A percentile compares a stretch with the other conserved stretches of the same genome.
Conservation (phyloP, 2,888 invertebrate genomes). For the Nasonia oneida region DNA sequence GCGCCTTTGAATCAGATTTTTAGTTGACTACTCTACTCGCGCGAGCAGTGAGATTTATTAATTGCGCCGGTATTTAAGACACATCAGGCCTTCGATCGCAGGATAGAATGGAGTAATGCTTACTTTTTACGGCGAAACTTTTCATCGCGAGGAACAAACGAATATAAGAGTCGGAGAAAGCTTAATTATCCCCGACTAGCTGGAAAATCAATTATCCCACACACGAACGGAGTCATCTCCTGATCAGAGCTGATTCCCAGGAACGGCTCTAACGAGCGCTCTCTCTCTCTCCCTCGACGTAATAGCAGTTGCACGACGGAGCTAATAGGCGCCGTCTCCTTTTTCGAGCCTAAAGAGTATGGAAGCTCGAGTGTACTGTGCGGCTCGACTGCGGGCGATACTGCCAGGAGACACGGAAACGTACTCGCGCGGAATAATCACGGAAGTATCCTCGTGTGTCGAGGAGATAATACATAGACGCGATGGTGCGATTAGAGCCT, state of each 20-base stretch:
- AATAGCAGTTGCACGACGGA: not conserved
- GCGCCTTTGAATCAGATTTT: conserved; percentile 46
- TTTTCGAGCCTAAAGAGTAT: conserved; percentile 7
- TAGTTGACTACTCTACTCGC: conserved; percentile 3
- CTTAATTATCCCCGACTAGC: not conserved
- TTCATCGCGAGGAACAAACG: no score
- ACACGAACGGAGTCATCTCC: not conserved
- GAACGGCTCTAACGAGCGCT: conserved; percentile 3
- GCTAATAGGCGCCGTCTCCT: conserved; percentile 15
- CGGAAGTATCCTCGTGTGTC: conserved; percentile 42
- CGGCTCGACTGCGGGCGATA: conserved; percentile 33
- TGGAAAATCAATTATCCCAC: not conserved
- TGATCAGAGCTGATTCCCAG: conserved; percentile 29
- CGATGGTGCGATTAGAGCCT: conserved; percentile 15
- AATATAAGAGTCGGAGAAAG: no score
- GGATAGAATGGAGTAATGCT: not conserved
- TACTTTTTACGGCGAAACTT: no score
- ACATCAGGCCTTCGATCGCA: not conserved
- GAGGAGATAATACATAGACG: not conserved
- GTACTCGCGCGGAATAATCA: conserved; percentile 7
- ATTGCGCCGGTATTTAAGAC: conserved; percentile 15
- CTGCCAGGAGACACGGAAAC: conserved; percentile 44
- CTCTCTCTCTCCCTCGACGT: not conserved
- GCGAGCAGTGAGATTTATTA: not conserved
- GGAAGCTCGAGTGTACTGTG: conserved; percentile 13